These are phyloP conservation scores for Talpa occidentalis DNA, from an alignment of 2,113 vertebrate genomes.

Conservation along the genomic window DNA sequence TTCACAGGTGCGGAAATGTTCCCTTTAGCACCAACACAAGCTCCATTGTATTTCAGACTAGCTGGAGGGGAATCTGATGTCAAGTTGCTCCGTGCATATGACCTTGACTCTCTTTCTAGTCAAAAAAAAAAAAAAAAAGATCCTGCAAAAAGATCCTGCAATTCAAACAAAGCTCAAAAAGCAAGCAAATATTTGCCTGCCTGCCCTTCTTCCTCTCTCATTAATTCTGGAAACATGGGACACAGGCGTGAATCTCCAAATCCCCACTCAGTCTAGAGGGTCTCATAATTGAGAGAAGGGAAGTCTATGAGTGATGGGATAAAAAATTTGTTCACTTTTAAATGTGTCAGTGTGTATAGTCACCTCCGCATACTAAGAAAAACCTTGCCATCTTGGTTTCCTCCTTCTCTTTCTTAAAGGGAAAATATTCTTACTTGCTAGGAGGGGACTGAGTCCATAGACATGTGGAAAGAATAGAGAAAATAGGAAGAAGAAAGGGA, in stretches of 20 bases:
- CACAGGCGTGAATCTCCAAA: neutral
- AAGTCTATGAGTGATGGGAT: neutral
- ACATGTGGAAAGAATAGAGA: neutral
- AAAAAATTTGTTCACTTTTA: neutral
- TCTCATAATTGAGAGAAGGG: neutral
- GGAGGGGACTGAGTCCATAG: neutral
- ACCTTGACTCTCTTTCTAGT: neutral
- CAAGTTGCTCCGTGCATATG: neutral
- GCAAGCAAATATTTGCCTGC: neutral
- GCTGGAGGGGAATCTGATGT: neutral
- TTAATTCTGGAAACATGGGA: neutral
- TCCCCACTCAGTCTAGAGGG: neutral
- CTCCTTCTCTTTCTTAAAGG: neutral
- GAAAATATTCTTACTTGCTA: neutral
- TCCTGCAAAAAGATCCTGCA: neutral
- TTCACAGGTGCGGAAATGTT: fast-evolving
- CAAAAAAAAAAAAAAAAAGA: too few species aligned
- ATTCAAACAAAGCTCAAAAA: neutral
- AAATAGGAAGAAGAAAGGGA: neutral
- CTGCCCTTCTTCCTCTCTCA: neutral
- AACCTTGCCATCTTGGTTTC: neutral
- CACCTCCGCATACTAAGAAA: neutral
- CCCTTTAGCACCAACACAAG: neutral
- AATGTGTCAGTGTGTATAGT: neutral
- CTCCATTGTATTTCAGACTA: neutral